Percentiles rank a stretch among this genome's conserved stretches.
Evolutionary conservation across 2,888 invertebrate genomes (phyloP).

Genomic region (Mythimna pallens): DNA sequence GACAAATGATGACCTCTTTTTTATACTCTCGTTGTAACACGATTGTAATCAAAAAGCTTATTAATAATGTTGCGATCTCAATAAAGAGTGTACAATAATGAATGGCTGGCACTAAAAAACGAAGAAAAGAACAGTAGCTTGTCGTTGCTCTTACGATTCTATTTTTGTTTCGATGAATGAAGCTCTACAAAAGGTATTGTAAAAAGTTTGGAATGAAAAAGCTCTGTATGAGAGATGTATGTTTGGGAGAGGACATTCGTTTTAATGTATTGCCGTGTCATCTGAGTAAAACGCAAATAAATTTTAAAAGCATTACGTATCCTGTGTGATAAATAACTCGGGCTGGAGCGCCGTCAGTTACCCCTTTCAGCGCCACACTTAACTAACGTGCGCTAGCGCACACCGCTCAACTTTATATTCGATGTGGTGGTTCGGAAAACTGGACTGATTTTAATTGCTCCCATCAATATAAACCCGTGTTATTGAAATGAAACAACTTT

Average conservation of each 20-base stretch:
- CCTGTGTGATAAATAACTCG: constrained; percentile 84
- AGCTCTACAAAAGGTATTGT: constrained; percentile 64
- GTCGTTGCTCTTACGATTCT: constrained; percentile 65
- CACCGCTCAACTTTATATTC: constrained; percentile 44
- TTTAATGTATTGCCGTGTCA: constrained; percentile 76
- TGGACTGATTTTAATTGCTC: constrained; percentile 62
- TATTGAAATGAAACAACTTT: constrained; percentile 62
- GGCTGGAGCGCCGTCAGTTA: constrained; percentile 71
- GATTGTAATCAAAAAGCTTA: constrained; percentile 77
- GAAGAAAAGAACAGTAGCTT: constrained; percentile 59
- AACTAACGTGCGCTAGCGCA: constrained; percentile 35
- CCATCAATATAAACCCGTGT: constrained; percentile 57
- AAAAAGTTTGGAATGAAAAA: constrained; percentile 56
- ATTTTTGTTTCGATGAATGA: constrained; percentile 78
- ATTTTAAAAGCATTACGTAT: constrained; percentile 85
- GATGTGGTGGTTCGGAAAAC: constrained; percentile 52
- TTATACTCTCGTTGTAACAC: constrained; percentile 72
- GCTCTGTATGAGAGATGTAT: constrained; percentile 72
- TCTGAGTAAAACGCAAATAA: constrained; percentile 86
- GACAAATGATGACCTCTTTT: constrained; percentile 79
- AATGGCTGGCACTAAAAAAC: constrained; percentile 66
- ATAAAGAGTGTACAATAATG: constrained; percentile 72
- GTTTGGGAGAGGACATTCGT: constrained; percentile 77
- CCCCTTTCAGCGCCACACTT: constrained; percentile 79
- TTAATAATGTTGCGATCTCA: constrained; percentile 74